phyloP scores from a whole-genome alignment of 2,888 invertebrate genomes.

The Teinopalpus imperialis region DNA sequence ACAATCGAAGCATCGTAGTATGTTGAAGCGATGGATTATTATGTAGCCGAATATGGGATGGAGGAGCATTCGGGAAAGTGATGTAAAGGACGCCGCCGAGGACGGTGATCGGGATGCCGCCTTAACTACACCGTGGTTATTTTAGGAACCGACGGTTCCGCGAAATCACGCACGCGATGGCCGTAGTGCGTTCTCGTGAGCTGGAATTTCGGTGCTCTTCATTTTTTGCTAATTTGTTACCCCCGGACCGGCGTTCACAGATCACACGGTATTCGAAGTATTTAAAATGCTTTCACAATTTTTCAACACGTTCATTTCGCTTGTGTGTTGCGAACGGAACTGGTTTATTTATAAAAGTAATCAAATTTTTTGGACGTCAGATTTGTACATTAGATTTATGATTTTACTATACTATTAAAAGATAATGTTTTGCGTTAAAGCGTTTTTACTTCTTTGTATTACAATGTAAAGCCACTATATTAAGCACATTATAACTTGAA shows the following conservation, averaged over 20 bases:
- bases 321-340: background rate
- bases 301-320: no score
- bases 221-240: constrained; percentile 45
- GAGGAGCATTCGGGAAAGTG: constrained; percentile 56
- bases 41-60: constrained; percentile 70
- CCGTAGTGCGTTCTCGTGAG: constrained; percentile 58
- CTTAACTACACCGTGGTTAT: constrained; percentile 55
- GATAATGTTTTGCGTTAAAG: constrained; percentile 1
- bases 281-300: constrained; percentile 7
- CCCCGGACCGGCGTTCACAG: background rate
- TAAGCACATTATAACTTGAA: constrained; percentile 17
- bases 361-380: no score
- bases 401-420: background rate
- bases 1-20: constrained; percentile 64
- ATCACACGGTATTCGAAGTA: constrained; percentile 5
- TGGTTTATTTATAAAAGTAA: no score
- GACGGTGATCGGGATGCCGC: constrained; percentile 58
- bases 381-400: no score
- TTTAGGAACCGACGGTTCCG: constrained; percentile 62
- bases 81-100: constrained; percentile 75
- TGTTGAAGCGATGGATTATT: constrained; percentile 61
- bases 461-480: constrained; percentile 14
- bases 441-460: constrained; percentile 7
- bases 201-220: constrained; percentile 46
- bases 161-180: constrained; percentile 67